Evolutionary conservation across 2,113 vertebrate species (phyloP), one percentile per base, ranked within the genome.

Genomic region (Ameiurus melas): DNA sequence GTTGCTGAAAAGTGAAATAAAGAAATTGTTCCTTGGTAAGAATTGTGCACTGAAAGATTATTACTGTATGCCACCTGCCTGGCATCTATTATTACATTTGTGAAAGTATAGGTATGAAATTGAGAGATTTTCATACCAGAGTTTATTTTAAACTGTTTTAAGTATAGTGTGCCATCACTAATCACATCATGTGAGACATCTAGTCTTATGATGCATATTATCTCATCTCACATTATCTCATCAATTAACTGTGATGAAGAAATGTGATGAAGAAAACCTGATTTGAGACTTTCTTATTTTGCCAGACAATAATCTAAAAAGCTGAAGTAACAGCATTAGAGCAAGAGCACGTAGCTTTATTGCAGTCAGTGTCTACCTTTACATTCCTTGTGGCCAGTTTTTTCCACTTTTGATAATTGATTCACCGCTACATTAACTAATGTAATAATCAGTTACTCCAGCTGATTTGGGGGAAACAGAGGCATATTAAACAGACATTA

Each of bases 391-490:
- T 71, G 43, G 88, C 85, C 87, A 84, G 92, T 89, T 88, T 22
- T 88, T n/a, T 71, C 78, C 94, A 92, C 30, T 5, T 93, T 92
- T 94, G 94, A 92, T 93, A 91, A 95, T 95, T 91, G 93, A 95
- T 94, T 95, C 91, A 92, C 91, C 90, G 92, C 93, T 94, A 95
- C 94, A 94, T 95, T 96, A 95, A 93, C 89, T 94, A 94, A 93
- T 93, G 90, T 89, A 92, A 90, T 94, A 93, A 94, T 95, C 93
- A 93, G 92, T 95, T 95, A 94, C 93, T 94, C 89, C 89, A 91
- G 93, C 90, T 91, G 92, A 93, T 94, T 93, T 93, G 66, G 86
- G 87, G 30, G 90, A 93, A 89, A 92, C 89, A 84, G 87, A 85
- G 89, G 92, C 92, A 93, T 93, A 95, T 94, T 94, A 94, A 94